A percentile compares a stretch with the other conserved stretches of the same genome.
phyloP scores from a whole-genome alignment of 2,888 invertebrate genomes.

The Drosophila ochracea region DNA sequence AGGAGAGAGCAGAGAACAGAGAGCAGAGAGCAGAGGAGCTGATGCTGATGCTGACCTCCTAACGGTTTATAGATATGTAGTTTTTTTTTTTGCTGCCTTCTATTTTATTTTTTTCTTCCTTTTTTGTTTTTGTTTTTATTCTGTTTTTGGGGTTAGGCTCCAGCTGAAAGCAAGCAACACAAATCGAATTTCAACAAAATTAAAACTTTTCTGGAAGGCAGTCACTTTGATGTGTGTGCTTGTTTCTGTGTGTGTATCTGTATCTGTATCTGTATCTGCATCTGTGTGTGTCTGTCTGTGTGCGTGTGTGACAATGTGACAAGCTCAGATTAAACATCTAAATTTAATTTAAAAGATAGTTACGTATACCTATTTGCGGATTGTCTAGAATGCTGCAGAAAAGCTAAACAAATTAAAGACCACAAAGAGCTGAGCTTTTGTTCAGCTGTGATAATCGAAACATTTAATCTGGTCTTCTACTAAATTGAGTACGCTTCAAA shows the following conservation, averaged over 20 bases:
- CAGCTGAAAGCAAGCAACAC: conserved; percentile 53
- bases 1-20: too few species aligned
- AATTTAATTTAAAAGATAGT: conserved; percentile 50
- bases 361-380: conserved; percentile 4
- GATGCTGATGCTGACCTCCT: not conserved
- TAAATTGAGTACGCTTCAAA: not conserved
- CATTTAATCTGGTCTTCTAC: not conserved
- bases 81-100: not conserved
- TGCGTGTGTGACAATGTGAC: conserved; percentile 12
- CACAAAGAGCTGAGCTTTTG: not conserved
- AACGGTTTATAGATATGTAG: conserved; percentile 16
- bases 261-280: not conserved
- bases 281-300: not conserved
- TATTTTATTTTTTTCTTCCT: not conserved
- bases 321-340: conserved; percentile 36
- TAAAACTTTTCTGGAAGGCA: conserved; percentile 34
- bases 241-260: not conserved
- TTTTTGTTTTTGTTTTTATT: not conserved
- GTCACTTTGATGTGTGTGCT: not conserved
- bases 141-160: conserved; percentile 10
- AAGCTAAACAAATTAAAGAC: conserved; percentile 8
- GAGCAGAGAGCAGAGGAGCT: too few species aligned
- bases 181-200: conserved; percentile 54
- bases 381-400: conserved; percentile 20
- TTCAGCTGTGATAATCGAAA: not conserved